phyloP scores from a whole-genome alignment of 2,888 invertebrate genomes.

The Zygaena filipendulae region DNA sequence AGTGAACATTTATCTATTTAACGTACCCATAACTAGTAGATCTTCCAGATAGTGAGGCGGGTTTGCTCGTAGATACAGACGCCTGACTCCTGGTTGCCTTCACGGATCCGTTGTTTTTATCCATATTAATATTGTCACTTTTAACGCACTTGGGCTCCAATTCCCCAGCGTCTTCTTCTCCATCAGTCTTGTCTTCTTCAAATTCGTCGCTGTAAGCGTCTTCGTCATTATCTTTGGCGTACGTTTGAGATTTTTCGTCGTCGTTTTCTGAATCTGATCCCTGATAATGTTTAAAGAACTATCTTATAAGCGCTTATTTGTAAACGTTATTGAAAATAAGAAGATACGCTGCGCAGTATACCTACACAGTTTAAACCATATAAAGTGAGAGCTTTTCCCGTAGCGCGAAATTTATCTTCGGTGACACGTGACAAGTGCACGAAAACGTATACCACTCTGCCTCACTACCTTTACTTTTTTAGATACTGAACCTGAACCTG shows the following conservation, averaged over 20 bases:
- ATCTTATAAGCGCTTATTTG: no score
- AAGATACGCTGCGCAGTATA: no score
- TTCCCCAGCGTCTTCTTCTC: conserved; percentile 25
- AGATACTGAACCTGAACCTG: no score
- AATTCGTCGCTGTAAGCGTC: conserved; percentile 57
- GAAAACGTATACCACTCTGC: no score
- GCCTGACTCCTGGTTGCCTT: conserved; percentile 46
- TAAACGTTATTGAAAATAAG: no score
- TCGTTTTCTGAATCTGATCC: conserved; percentile 31
- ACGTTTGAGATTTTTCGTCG: conserved; percentile 20
- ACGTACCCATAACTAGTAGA: conserved; percentile 49
- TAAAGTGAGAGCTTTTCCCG: no score
- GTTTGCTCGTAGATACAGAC: conserved; percentile 31
- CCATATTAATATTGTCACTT: conserved; percentile 19
- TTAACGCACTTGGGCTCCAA: conserved; percentile 23
- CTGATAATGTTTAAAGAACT: no score
- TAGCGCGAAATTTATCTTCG: no score
- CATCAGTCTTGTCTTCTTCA: conserved; percentile 50
- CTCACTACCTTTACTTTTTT: no score
- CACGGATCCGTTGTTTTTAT: conserved; percentile 23
- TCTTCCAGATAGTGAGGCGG: conserved; percentile 36
- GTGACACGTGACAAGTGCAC: no score
- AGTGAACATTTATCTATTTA: no score
- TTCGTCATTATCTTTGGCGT: conserved; percentile 27
- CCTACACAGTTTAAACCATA: no score